Base-by-base conservation (phyloP, 2,797 vertebrate species). In the Mormyrus proboscirostris region DNA sequence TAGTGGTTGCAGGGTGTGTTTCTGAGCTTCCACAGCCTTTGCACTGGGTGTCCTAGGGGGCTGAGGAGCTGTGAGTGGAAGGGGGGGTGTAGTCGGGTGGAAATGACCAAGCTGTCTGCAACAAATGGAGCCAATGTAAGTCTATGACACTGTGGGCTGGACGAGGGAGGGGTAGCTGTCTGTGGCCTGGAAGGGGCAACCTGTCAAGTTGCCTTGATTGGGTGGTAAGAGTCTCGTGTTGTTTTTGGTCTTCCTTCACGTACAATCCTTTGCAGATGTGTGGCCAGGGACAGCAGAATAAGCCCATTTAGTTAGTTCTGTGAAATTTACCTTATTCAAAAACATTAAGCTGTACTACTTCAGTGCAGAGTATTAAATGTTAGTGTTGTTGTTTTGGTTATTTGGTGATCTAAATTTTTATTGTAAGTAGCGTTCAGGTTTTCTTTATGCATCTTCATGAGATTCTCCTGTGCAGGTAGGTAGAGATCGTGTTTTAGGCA, bases 31-130 rank as follows among this genome's bases (percentile, higher is more conserved):
- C 38, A 4, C 44, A 50, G 51, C 14, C 96, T 97, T 96, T 97
- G 96, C 99, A 98, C 98, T 99, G 98, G 96, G 97, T 94, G 96
- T 96, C 95, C 97, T 94, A 93, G 95, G 95, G 96, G 96, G 96
- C 97, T 96, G 97, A 98, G 98, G 98, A 96, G 97, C 97, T 96
- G 97, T 96, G 97, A 96, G 96, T 38, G 76, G 14, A 9, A 95
- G 96, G 96, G 16, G 96, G 96, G 97, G 96, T 95, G 97, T 97
- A 97, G 97, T 97, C 96, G 97, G 95, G 98, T 97, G 95, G 97
- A 99, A 99, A 98, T 96, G 96, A 97, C 96, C 97, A 97, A 98
- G 97, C 98, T 98, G 98, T 98, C 98, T 97, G 96, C 94, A 96
- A 97, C 97, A 93, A 97, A 96, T 95, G 94, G 95, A 94, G 94